Evolutionary conservation across 2,888 invertebrate genomes (phyloP), one percentile per base, ranked within the genome.

Genomic region (Oscheius sp.): DNA sequence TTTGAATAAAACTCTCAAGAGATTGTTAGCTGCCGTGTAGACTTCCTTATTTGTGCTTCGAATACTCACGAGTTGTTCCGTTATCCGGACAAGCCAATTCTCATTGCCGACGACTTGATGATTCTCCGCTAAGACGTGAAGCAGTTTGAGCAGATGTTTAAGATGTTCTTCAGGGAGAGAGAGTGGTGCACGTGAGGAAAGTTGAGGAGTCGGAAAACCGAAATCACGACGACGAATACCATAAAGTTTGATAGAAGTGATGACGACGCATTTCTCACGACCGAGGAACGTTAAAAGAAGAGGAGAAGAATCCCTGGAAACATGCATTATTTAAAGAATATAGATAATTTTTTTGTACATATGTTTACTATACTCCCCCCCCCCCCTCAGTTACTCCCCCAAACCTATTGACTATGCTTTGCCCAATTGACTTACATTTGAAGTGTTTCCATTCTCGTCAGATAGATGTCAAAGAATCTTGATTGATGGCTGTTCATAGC

Each of bases 391-490:
- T n/a, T n/a, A n/a, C n/a, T n/a, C n/a, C n/a, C n/a, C n/a, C n/a
- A n/a, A n/a, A n/a, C n/a, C n/a, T n/a, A n/a, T n/a, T n/a, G n/a
- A n/a, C n/a, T n/a, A n/a, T n/a, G n/a, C n/a, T n/a, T n/a, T n/a
- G n/a, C n/a, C 57, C n/a, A n/a, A n/a, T n/a, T n/a, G n/a, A n/a
- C n/a, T n/a, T n/a, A n/a, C 67, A 67, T 26, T n/a, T 8, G 17
- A 3, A 62, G 26, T 3, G 67, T 44, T 38, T 72, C 59, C 1
- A 33, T 17, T 22, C 65, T 47, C 8, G 61, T 45, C 5, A 72
- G 30, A 1, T 62, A 64, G 2, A 78, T 49, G 41, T 78, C 78
- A 41, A 73, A 72, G 24, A 59, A 32, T 41, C 73, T 56, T 2
- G 45, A 36, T 1, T 17, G 30, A 8, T 50, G 28, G 3, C 70